Evolutionary conservation across 2,888 invertebrate genomes (phyloP).

Genomic region (Drosophila imparisetae): DNA sequence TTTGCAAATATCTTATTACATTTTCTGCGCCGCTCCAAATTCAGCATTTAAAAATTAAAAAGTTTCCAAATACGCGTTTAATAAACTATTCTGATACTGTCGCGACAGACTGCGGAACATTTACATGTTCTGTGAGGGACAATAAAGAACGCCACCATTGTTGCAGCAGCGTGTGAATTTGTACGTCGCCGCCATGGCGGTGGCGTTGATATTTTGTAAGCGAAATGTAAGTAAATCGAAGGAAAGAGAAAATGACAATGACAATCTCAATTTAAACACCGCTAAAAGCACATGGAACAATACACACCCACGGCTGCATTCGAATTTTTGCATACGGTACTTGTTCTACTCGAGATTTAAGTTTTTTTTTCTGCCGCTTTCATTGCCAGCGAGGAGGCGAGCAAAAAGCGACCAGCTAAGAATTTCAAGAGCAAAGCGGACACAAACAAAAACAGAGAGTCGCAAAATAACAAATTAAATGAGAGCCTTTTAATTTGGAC

Average conservation of each 20-base stretch:
- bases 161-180: background rate
- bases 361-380: background rate
- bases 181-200: conserved; percentile 56
- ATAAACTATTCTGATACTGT: background rate
- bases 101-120: background rate
- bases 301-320: background rate
- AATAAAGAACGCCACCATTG: background rate
- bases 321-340: background rate
- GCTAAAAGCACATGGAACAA: background rate
- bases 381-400: conserved; percentile 5
- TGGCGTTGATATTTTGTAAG: conserved; percentile 41
- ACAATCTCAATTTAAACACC: background rate
- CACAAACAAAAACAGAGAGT: conserved; percentile 59
- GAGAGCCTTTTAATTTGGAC: conserved; percentile 7
- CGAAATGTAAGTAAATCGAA: conserved; percentile 38
- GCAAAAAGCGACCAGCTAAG: conserved; percentile 22
- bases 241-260: background rate
- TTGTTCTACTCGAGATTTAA: conserved; percentile 10
- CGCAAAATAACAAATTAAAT: background rate
- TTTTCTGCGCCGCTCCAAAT: conserved; percentile 2
- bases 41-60: background rate
- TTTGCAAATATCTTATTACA: background rate
- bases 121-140: background rate
- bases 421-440: conserved; percentile 45
- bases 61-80: background rate